These are phyloP conservation scores for Tragulus kanchil DNA, from an alignment of 2,113 vertebrate genomes.

Conservation along the genomic window DNA sequence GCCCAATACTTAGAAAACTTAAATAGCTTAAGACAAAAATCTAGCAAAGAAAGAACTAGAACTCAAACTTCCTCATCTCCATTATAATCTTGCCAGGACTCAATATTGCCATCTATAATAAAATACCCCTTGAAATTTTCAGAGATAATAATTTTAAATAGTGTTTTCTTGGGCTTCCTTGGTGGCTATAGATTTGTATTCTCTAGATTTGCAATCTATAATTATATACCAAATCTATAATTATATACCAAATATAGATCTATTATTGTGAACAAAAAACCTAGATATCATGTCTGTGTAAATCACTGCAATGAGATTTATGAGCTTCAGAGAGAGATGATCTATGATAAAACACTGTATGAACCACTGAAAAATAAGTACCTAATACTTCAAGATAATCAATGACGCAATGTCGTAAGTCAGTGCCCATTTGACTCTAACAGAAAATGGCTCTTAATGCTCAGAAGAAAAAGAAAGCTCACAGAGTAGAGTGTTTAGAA, in stretches of 20 bases:
- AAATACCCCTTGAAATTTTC: background rate
- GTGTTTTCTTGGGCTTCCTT: too few species aligned
- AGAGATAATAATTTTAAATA: constrained; percentile 13
- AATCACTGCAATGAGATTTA: background rate
- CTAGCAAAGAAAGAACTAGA: background rate
- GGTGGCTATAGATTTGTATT: too few species aligned
- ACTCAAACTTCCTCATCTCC: background rate
- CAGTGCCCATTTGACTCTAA: background rate
- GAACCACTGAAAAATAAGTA: background rate
- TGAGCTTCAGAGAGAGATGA: background rate
- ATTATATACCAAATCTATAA: too few species aligned
- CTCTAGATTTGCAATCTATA: background rate
- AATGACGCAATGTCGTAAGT: background rate
- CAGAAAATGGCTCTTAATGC: background rate
- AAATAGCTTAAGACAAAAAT: background rate
- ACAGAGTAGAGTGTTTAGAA: background rate
- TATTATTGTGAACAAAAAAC: background rate
- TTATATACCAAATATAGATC: background rate
- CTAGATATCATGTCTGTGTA: background rate
- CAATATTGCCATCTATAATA: background rate
- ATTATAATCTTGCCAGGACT: background rate
- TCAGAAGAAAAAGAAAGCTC: constrained; percentile 1
- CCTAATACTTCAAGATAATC: background rate
- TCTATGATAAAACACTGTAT: background rate
- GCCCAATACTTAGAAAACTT: background rate